Base-by-base conservation (phyloP, 2,888 invertebrate species). In the Parochlus steinenii region DNA sequence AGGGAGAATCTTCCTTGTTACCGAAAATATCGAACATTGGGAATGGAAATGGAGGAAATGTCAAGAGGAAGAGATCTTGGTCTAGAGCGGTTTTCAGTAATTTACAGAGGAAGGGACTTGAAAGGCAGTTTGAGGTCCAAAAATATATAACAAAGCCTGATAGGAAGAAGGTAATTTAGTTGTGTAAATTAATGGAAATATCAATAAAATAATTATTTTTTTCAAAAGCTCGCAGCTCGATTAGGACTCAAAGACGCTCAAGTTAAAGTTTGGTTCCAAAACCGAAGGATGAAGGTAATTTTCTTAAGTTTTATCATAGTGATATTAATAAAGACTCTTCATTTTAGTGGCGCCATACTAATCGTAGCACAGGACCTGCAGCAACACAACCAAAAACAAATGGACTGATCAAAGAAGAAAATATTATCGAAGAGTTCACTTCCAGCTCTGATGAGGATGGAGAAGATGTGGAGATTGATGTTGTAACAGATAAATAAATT, bases 121-220 rank as follows among this genome's bases (percentile, higher is more conserved):
- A 93, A 60, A 71, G 86, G 44, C 64, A 90, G 46, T 93, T 93
- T 55, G 83, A 87, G 51, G 71, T 90, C 44, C 92, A 92, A 56
- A 92, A 92, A 55, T 93, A 93, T 52, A 92, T 93, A 41, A 92
- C 90, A 1, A 93, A 92, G 54, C 92, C 90, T 0, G 92, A 93
- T 51, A 64, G 92, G 51, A 64, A 90, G 45, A 89, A 90, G n/a
- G n/a, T n/a, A n/a, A n/a, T n/a, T n/a, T n/a, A n/a, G n/a, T n/a
- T n/a, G n/a, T n/a, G n/a, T n/a, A n/a, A n/a, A n/a, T n/a, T n/a
- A n/a, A n/a, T n/a, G n/a, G n/a, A n/a, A n/a, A n/a, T n/a, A n/a
- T n/a, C n/a, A n/a, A n/a, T n/a, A n/a, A n/a, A n/a, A n/a, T n/a
- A n/a, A n/a, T n/a, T n/a, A n/a, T n/a, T n/a, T n/a, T n/a, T n/a